Conservation (phyloP, 2,797 vertebrate genomes). For the Natrix natrix region DNA sequence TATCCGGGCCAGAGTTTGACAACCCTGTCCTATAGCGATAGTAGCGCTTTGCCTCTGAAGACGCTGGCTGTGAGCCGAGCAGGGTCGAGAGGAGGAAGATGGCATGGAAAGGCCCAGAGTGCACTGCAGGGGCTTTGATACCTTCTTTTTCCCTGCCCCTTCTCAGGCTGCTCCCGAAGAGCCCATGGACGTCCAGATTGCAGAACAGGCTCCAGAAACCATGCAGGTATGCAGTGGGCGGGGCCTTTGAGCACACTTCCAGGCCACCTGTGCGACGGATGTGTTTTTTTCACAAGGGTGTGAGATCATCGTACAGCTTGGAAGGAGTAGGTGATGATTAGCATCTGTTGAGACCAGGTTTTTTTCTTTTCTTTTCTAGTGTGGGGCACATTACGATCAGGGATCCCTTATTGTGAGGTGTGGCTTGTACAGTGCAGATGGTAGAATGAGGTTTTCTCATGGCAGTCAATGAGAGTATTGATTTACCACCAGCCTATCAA, state of each 20-base stretch:
- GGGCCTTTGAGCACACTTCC: neutral
- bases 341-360: neutral
- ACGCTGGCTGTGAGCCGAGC: no score
- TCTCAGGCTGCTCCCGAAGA: constrained; percentile 60
- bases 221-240: constrained; percentile 20
- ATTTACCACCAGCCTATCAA: no score
- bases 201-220: constrained; percentile 60
- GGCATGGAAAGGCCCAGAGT: neutral
- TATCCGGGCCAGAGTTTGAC: no score
- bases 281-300: neutral
- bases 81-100: neutral
- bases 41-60: neutral
- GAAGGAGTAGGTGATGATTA: no score
- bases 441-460: neutral
- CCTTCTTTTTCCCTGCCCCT: neutral
- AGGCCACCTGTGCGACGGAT: neutral
- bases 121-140: neutral
- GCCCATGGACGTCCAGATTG: constrained; percentile 68
- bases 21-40: no score
- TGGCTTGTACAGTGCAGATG: neutral
- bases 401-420: neutral
- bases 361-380: neutral
- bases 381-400: neutral
- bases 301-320: no score
- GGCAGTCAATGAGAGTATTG: no score